A percentile compares a stretch with the other conserved stretches of the same genome.
phyloP scores from a whole-genome alignment of 1,140 invertebrate species.

The Dendroctonus valens region DNA sequence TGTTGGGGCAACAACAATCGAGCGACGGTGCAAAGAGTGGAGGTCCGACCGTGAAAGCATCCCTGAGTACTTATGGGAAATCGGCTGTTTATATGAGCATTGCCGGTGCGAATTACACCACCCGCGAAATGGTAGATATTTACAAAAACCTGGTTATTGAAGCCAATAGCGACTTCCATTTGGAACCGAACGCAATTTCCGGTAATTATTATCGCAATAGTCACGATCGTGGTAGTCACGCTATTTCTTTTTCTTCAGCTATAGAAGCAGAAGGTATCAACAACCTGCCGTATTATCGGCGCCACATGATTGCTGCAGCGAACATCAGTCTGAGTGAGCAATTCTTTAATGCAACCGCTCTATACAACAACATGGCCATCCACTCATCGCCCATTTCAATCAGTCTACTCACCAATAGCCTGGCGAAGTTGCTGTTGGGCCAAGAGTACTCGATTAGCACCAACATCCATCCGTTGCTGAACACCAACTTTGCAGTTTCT shows the following conservation, averaged over 20 bases:
- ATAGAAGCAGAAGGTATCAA: slow-evolving; percentile 42
- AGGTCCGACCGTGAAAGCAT: slow-evolving; percentile 33
- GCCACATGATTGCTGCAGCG: slow-evolving; percentile 42
- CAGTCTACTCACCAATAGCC: slow-evolving; percentile 57
- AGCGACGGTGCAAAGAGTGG: slow-evolving; percentile 19
- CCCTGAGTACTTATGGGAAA: slow-evolving; percentile 38
- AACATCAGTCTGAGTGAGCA: slow-evolving; percentile 47
- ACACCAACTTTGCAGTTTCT: slow-evolving; percentile 7
- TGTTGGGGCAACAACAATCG: slow-evolving; percentile 20
- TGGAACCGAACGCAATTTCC: slow-evolving; percentile 34
- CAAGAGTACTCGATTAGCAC: slow-evolving; percentile 57
- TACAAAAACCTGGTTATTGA: slow-evolving; percentile 31
- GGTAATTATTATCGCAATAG: slow-evolving; percentile 5
- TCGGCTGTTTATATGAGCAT: slow-evolving; percentile 38
- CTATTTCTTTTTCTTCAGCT: slow-evolving; percentile 38
- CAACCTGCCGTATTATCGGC: slow-evolving; percentile 44
- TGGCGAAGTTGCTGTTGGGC: slow-evolving; percentile 51
- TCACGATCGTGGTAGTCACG: too few species aligned
- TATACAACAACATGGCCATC: slow-evolving; percentile 57
- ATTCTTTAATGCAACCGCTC: slow-evolving; percentile 45
- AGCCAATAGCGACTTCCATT: slow-evolving; percentile 25
- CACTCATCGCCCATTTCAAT: slow-evolving; percentile 64
- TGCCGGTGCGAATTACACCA: slow-evolving; percentile 3
- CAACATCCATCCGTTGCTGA: slow-evolving; percentile 61
- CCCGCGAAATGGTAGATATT: slow-evolving; percentile 21